These are phyloP conservation scores for Accipiter cooperii DNA, from an alignment of 2,113 vertebrate genomes.

Conservation along the genomic window DNA sequence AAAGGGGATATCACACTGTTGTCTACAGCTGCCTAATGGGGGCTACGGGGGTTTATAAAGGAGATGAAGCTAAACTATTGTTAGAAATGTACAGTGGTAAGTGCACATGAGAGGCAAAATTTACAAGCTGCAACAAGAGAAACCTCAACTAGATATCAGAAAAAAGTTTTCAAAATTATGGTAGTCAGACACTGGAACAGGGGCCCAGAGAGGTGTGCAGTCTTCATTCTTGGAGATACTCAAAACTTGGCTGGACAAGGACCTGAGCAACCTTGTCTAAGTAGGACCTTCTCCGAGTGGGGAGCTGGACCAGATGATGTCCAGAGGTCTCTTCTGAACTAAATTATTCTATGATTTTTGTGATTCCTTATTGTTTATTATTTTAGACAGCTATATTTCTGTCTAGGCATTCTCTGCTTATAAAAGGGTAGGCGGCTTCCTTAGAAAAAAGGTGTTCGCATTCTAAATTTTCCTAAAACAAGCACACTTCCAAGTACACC, in stretches of 20 bases:
- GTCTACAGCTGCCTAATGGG: not conserved
- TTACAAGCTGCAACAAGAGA: not conserved
- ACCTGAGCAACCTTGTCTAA: not conserved
- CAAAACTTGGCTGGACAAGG: not conserved
- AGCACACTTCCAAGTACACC: not conserved
- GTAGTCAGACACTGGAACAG: not conserved
- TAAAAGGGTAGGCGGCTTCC: not conserved
- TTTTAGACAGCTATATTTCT: not conserved
- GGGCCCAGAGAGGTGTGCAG: not conserved
- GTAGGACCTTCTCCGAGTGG: not conserved
- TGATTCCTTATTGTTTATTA: not conserved
- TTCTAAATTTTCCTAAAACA: not conserved
- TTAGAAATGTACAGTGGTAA: not conserved
- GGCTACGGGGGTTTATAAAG: not conserved
- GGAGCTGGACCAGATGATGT: not conserved
- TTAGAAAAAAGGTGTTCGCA: not conserved
- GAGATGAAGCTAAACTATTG: not conserved
- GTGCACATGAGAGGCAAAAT: not conserved
- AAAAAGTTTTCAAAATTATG: not conserved
- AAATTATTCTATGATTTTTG: not conserved
- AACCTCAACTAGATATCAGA: not conserved
- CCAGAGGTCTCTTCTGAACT: not conserved
- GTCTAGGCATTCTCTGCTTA: not conserved
- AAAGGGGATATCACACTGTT: not conserved
- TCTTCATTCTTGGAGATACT: not conserved